Evolutionary conservation across 1,140 invertebrate genomes (phyloP), one percentile per base, ranked within the genome.

Genomic region (Thereuonema tuberculata): DNA sequence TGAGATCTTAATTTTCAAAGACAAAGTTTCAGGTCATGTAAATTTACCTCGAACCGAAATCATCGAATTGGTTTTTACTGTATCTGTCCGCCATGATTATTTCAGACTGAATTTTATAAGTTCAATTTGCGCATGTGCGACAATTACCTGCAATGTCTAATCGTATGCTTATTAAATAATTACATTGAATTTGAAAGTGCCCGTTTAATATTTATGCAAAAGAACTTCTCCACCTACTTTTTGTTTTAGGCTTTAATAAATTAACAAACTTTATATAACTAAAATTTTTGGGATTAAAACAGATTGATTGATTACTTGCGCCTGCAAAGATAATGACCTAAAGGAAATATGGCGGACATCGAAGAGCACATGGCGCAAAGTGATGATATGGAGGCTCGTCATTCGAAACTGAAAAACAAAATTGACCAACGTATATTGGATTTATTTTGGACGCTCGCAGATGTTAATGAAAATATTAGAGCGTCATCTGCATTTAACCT

Each of bases 361-460:
- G 48, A 20, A 12, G 48, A 24, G 24, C n/a, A 21, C n/a, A 50
- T 50, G 17, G 48, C 5, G 48, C 17, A 50, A 20, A 21, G 12
- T 43, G 12, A 12, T 43, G 37, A 12, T 43, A 43, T 43, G 37
- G 37, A 12, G 12, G 12, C n/a, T 12, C 12, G 27, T 37, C 37
- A 60, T 28, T 56, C 60, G 27, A 59, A 29, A 52, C 56, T 54
- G n/a, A 43, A 59, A 53, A 59, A 49, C 15, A 49, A 56, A 53
- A 57, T 53, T 23, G 52, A 57, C 43, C 55, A 50, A 61, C 50
- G 57, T 20, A 56, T 65, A 31, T 60, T 67, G 31, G 61, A 64
- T 56, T 29, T 59, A 24, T 67, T 67, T 49, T 62, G 50, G 61
- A 61, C 50, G 26, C 26, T 66, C 20, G 60, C 62, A 47, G 64